These are phyloP conservation scores for Chironomus striatipennis DNA, from an alignment of 1,140 invertebrate species.

Conservation along the genomic window DNA sequence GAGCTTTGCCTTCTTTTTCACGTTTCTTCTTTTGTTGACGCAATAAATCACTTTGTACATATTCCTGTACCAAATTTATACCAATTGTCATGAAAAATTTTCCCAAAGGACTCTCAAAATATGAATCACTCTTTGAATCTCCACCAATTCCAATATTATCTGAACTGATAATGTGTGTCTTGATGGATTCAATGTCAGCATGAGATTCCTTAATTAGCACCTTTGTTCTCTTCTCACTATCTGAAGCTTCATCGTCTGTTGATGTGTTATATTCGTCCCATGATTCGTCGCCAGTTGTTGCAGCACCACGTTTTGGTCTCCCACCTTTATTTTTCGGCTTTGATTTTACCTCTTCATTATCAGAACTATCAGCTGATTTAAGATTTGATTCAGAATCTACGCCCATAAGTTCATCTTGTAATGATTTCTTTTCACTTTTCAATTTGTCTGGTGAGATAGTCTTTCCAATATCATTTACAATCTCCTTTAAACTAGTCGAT, in stretches of 20 bases:
- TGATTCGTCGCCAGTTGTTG: conserved; percentile 34
- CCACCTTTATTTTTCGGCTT: conserved; percentile 34
- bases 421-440: conserved; percentile 31
- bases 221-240: conserved; percentile 44
- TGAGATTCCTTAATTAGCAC: conserved; percentile 48
- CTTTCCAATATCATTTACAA: conserved; percentile 56
- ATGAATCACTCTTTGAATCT: conserved; percentile 47
- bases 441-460: conserved; percentile 48
- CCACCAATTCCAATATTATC: conserved; percentile 36
- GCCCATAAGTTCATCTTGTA: conserved; percentile 42
- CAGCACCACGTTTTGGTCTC: neutral
- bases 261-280: conserved; percentile 42
- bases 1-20: conserved; percentile 49
- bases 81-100: conserved; percentile 92
- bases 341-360: conserved; percentile 40
- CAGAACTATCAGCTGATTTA: conserved; percentile 34
- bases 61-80: conserved; percentile 83
- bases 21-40: conserved; percentile 77
- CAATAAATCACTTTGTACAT: conserved; percentile 82
- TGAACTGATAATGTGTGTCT: conserved; percentile 43
- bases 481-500: conserved; percentile 64
- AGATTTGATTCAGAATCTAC: conserved; percentile 34
- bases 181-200: conserved; percentile 43
- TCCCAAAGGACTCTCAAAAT: conserved; percentile 78
- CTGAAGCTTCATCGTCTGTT: conserved; percentile 45